These are phyloP conservation scores for Glaucidium brasilianum DNA, from an alignment of 2,113 vertebrate genomes.

Conservation along the genomic window DNA sequence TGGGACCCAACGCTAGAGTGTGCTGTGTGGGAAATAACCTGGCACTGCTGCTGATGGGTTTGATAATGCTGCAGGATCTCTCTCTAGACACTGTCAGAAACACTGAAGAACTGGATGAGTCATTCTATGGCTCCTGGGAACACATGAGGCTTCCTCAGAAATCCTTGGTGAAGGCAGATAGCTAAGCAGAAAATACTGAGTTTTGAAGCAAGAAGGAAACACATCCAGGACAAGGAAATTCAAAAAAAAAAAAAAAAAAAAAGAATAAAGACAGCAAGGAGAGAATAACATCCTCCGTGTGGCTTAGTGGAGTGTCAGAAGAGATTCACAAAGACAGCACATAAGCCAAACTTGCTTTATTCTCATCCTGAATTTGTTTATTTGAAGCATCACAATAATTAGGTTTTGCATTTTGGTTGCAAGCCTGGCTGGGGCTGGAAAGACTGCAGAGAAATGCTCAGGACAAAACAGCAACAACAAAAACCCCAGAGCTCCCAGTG, in stretches of 20 bases:
- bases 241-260: not conserved
- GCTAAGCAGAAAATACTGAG: not conserved
- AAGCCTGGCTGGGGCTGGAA: not conserved
- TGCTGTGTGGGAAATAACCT: not conserved
- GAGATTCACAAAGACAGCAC: not conserved
- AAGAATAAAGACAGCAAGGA: not conserved
- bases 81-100: not conserved
- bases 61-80: fast-evolving
- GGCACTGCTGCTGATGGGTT: fast-evolving
- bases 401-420: not conserved
- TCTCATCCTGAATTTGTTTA: not conserved
- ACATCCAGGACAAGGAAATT: not conserved
- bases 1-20: not conserved
- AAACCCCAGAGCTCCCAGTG: not conserved
- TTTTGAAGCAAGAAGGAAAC: not conserved
- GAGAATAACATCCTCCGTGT: not conserved
- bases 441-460: not conserved
- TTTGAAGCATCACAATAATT: not conserved
- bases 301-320: not conserved
- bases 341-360: not conserved
- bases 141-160: not conserved
- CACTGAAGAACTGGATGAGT: not conserved
- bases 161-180: not conserved
- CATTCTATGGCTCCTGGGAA: not conserved
- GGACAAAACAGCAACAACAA: not conserved